phyloP scores from a whole-genome alignment of 1,140 invertebrate species.

The Amphibalanus amphitrite region DNA sequence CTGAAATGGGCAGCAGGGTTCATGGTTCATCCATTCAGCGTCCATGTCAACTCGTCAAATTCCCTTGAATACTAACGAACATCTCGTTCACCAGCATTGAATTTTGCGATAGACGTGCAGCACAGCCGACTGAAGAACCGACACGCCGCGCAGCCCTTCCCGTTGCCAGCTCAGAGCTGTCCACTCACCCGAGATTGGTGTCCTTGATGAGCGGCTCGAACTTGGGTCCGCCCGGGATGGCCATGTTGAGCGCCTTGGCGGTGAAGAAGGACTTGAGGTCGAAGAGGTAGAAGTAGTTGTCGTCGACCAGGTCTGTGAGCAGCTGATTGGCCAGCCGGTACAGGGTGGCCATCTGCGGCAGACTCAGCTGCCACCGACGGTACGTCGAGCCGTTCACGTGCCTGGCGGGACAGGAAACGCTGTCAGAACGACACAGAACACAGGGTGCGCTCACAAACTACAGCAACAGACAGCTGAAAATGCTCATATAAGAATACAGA shows the following conservation, averaged over 20 bases:
- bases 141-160: no score
- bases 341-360: conserved; percentile 93
- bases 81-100: no score
- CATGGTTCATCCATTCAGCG: no score
- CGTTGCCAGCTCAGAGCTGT: background rate
- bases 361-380: conserved; percentile 78
- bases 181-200: conserved; percentile 65
- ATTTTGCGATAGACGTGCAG: no score
- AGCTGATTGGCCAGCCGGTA: conserved; percentile 95
- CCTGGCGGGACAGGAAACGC: conserved; percentile 20
- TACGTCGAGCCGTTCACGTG: conserved; percentile 96
- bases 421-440: background rate
- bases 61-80: no score
- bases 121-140: no score
- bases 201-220: conserved; percentile 99
- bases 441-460: no score
- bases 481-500: no score
- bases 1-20: background rate
- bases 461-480: no score
- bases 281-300: conserved; percentile 98
- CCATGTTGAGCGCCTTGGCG: conserved; percentile 98
- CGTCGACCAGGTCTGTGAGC: conserved; percentile 94
- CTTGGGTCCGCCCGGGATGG: conserved; percentile 99
- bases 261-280: conserved; percentile 99
- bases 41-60: no score